Conservation (phyloP, 2,113 vertebrate species). For the Anolis sagrei region DNA sequence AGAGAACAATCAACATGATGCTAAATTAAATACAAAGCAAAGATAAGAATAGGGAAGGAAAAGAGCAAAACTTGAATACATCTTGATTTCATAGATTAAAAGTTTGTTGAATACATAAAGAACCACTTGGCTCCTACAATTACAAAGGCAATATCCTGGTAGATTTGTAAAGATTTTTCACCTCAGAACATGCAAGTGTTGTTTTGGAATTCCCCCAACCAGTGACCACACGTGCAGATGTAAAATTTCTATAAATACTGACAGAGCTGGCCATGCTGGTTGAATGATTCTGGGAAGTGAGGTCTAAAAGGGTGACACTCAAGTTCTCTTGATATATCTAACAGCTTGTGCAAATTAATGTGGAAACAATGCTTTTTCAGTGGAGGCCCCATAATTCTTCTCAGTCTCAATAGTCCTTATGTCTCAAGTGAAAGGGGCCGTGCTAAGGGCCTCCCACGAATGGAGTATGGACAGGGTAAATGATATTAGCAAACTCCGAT, state of each 20-base stretch:
- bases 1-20: neutral
- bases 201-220: neutral
- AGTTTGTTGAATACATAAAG: neutral
- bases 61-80: neutral
- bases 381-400: neutral
- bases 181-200: no score
- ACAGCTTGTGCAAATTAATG: neutral
- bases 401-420: neutral
- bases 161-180: neutral
- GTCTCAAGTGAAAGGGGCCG: neutral
- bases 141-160: neutral
- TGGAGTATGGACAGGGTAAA: neutral
- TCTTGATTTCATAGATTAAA: neutral
- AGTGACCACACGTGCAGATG: no score
- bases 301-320: neutral
- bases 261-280: neutral
- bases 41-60: neutral
- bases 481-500: neutral
- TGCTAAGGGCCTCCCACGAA: neutral
- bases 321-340: neutral
- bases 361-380: neutral
- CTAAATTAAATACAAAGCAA: neutral
- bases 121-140: neutral
- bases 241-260: no score
- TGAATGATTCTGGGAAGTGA: neutral